Percentiles rank a stretch among this genome's conserved stretches.
These are phyloP conservation scores for Rhadina sibilatrix DNA, from an alignment of 2,113 vertebrate species.

Conservation along the genomic window DNA sequence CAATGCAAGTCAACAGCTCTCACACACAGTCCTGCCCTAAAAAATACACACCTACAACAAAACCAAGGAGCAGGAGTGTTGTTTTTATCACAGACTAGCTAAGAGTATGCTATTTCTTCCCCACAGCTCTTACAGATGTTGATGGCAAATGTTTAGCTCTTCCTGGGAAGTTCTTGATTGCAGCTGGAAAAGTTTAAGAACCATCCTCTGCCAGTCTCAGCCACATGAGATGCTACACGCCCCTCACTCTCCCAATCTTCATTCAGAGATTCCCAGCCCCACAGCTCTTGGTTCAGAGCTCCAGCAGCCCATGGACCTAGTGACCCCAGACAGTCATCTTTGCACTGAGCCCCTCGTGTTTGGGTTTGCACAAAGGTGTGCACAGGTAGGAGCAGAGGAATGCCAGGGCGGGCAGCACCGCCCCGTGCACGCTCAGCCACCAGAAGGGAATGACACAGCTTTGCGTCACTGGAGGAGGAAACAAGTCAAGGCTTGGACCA, in stretches of 20 bases:
- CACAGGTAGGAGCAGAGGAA: fast-evolving
- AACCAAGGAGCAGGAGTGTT: neutral
- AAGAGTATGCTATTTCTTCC: neutral
- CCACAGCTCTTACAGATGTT: neutral
- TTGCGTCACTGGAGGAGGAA: slow-evolving; percentile 21
- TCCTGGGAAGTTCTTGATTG: neutral
- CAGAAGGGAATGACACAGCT: neutral
- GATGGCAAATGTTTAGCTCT: neutral
- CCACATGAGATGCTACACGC: neutral
- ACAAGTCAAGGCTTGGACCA: neutral
- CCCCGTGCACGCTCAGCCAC: neutral
- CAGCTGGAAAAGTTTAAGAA: neutral
- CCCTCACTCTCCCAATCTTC: neutral
- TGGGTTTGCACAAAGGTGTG: neutral
- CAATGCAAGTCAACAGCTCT: neutral
- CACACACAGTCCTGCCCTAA: neutral
- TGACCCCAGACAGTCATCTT: neutral
- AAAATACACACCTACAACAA: neutral
- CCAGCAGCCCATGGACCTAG: neutral
- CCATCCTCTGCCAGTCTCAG: neutral
- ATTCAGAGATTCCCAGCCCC: neutral
- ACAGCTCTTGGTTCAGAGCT: neutral
- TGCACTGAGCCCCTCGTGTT: neutral
- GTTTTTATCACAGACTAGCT: neutral
- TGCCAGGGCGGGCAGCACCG: neutral